Base-by-base conservation (phyloP, 1,140 invertebrate species). In the Trigoniulus corallinus region DNA sequence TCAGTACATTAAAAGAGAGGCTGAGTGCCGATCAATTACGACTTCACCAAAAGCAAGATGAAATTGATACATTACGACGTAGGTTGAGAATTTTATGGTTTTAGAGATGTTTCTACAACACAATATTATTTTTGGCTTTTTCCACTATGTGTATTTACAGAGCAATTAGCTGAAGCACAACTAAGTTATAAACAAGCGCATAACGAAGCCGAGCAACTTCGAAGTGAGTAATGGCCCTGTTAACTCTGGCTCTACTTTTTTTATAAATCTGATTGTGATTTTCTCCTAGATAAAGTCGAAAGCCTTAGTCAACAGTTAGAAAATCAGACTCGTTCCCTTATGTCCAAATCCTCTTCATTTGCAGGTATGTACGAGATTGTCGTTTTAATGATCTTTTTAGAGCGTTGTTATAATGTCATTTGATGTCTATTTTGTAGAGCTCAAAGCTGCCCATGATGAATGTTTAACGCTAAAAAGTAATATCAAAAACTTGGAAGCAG, bases 401-500 rank as follows among this genome's bases (percentile, higher is more conserved):
- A 34, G 7, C 7, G 29, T 15, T 34, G 15, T 34, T 7, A 34
- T 7, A 7, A 34, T 34, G 15, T 15, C 29, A 34, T 34, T 34
- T 34, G 7, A 7, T 7, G 29, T n/a, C n/a, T n/a, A n/a, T 34
- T 34, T 34, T 7, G 29, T 7, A 34, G 15, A 34, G 7, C 7
- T 7, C 29, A 15, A 34, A 34, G 59, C 58, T 4, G 46, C 67
- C 18, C 62, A 66, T 50, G 62, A 67, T 53, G 64, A 68, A 51
- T 66, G 64, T 61, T 54, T 61, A 27, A 61, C 59, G 40, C 57
- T 65, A 18, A 57, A 61, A 45, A 63, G 62, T 45, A 53, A 61
- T 50, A 62, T 66, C 21, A 62, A 65, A 50, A 59, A 60, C 12
- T 61, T 67, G 22, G 66, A 68, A 56, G 61, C 61, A 15, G 65